These are phyloP conservation scores for Garra rufa DNA, from an alignment of 2,113 vertebrate genomes.

Conservation along the genomic window DNA sequence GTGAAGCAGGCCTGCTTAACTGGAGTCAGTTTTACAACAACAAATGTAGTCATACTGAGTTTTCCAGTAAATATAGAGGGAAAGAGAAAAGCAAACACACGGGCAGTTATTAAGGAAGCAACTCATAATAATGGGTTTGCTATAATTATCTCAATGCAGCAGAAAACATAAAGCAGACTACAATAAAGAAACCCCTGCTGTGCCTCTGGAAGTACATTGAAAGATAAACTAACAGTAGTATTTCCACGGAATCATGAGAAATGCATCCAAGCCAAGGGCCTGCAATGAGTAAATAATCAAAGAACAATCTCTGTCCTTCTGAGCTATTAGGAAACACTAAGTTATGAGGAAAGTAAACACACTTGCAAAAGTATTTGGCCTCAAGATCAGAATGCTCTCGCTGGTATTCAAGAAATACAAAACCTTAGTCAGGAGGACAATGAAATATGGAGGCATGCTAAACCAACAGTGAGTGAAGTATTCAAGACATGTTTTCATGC, in stretches of 20 bases:
- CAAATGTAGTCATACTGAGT: not conserved
- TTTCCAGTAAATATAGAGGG: not conserved
- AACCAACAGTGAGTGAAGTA: not conserved
- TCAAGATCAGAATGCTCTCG: not conserved
- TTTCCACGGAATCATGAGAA: conserved; percentile 5
- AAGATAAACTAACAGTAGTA: not conserved
- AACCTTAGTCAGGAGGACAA: not conserved
- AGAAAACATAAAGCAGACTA: not conserved
- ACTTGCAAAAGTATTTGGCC: conserved; percentile 17
- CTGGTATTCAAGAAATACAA: conserved; percentile 20
- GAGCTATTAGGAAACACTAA: not conserved
- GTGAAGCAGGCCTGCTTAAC: not conserved
- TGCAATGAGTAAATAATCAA: not conserved
- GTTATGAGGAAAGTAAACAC: conserved; percentile 1
- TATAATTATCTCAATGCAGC: not conserved
- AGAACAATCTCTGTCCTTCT: not conserved
- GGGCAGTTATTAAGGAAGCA: not conserved
- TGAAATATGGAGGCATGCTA: not conserved
- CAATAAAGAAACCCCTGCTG: not conserved
- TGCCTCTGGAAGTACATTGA: not conserved
- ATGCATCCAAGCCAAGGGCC: not conserved
- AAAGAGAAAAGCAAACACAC: conserved; percentile 2
- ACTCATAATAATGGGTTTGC: conserved; percentile 5
- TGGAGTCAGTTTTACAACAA: not conserved
- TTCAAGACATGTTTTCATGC: not conserved